Percentiles rank a stretch among this genome's conserved stretches.
These are phyloP conservation scores for Homalodisca vitripennis DNA, from an alignment of 1,140 invertebrate species.

Conservation along the genomic window DNA sequence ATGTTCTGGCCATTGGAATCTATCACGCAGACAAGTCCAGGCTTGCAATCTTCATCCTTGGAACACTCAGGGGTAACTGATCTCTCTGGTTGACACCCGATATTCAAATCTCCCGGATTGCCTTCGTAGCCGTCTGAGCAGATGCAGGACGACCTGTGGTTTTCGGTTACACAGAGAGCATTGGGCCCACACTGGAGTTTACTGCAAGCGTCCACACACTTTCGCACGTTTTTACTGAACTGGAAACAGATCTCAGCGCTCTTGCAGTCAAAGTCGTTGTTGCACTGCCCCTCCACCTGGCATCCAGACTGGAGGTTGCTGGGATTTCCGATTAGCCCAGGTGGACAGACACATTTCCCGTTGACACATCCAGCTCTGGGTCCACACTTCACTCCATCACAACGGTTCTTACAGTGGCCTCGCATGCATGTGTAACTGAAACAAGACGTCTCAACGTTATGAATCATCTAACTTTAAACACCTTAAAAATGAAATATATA, in stretches of 20 bases:
- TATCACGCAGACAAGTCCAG: constrained; percentile 57
- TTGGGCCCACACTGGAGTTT: constrained; percentile 89
- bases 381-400: constrained; percentile 71
- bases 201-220: constrained; percentile 82
- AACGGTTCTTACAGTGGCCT: constrained; percentile 70
- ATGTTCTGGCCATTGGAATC: constrained; percentile 55
- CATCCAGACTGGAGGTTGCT: constrained; percentile 67
- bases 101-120: constrained; percentile 71
- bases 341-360: constrained; percentile 75
- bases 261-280: constrained; percentile 76
- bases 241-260: constrained; percentile 84
- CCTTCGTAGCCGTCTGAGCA: constrained; percentile 77
- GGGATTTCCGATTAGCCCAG: constrained; percentile 76
- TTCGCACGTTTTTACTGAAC: constrained; percentile 67
- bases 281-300: constrained; percentile 66
- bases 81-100: constrained; percentile 69
- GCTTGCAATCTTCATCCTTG: constrained; percentile 66
- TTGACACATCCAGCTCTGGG: constrained; percentile 77
- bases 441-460: no score
- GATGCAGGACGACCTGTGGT: constrained; percentile 80
- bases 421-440: constrained; percentile 61
- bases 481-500: no score
- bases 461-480: no score
- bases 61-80: constrained; percentile 59
- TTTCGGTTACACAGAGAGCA: constrained; percentile 77